Percentiles rank a stretch among this genome's conserved stretches.
phyloP scores from a whole-genome alignment of 2,113 vertebrate species.

The Cyrtonyx montezumae region DNA sequence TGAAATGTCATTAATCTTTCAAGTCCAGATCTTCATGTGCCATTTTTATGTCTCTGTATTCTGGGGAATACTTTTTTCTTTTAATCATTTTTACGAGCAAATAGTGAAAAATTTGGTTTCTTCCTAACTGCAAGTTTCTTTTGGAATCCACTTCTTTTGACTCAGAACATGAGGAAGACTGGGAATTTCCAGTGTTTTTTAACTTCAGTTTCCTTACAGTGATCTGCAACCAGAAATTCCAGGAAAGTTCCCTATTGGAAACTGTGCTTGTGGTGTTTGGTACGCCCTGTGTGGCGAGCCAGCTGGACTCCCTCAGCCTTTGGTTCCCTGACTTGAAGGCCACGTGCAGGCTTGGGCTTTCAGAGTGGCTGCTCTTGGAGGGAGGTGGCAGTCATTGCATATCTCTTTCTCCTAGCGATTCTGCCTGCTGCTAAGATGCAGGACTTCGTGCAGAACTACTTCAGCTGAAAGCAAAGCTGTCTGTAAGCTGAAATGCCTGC shows the following conservation, averaged over 20 bases:
- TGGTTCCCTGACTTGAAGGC: neutral
- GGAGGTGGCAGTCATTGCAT: neutral
- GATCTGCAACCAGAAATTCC: conserved; percentile 21
- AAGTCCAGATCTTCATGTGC: neutral
- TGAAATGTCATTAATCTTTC: neutral
- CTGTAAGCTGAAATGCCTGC: neutral
- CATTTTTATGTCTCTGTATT: neutral
- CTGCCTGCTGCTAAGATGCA: neutral
- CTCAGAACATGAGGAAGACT: neutral
- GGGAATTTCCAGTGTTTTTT: conserved; percentile 28
- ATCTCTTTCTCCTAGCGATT: neutral
- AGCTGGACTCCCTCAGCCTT: neutral
- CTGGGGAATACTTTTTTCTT: no score
- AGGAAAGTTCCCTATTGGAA: neutral
- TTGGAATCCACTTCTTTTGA: neutral
- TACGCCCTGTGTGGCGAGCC: accelerated
- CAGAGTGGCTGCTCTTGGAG: neutral
- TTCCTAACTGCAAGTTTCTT: neutral
- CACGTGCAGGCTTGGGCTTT: accelerated
- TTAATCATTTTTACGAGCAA: neutral
- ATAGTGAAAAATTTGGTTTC: neutral
- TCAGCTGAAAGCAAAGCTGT: neutral
- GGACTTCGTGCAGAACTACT: neutral
- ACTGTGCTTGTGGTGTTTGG: neutral
- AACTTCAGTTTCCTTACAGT: neutral